Percentiles rank a stretch among this genome's conserved stretches.
These are phyloP conservation scores for Euleptes europaea DNA, from an alignment of 2,113 vertebrate genomes.

Conservation along the genomic window DNA sequence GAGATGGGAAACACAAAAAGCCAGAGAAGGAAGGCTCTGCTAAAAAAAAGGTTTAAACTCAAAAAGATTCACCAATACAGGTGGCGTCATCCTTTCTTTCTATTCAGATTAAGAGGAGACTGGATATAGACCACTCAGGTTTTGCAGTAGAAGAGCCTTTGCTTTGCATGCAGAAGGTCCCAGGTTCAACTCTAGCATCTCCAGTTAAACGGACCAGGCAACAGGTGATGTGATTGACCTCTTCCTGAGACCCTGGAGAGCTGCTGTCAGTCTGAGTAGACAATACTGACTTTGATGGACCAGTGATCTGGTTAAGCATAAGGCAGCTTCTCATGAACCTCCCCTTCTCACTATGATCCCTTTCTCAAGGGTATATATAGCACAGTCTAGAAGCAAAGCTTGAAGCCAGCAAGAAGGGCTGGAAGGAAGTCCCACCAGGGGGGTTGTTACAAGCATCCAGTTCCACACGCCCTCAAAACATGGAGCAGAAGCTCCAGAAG, in stretches of 20 bases:
- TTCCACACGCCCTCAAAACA: background rate
- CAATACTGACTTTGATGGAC: too few relatives aligned
- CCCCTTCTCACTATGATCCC: too few relatives aligned
- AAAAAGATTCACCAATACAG: background rate
- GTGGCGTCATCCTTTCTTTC: background rate
- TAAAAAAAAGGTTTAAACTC: background rate
- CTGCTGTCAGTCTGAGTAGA: too few relatives aligned
- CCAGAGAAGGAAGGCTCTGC: background rate
- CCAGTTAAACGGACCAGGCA: too few relatives aligned
- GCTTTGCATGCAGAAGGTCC: too few relatives aligned
- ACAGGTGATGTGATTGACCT: too few relatives aligned
- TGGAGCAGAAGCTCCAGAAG: background rate
- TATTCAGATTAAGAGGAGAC: background rate
- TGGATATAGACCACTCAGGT: background rate
- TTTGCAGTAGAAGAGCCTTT: too few relatives aligned
- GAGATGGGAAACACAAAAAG: background rate
- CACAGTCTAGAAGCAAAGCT: background rate
- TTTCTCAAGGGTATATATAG: background rate
- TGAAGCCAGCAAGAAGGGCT: too few relatives aligned
- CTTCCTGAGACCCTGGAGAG: too few relatives aligned
- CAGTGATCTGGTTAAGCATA: too few relatives aligned
- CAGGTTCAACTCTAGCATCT: too few relatives aligned
- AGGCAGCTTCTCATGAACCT: too few relatives aligned
- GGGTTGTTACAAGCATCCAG: background rate
- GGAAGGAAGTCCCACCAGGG: background rate